Percentiles rank a stretch among this genome's conserved stretches.
These are phyloP conservation scores for Clarias pachynema DNA, from an alignment of 2,797 vertebrate species.

Conservation along the genomic window DNA sequence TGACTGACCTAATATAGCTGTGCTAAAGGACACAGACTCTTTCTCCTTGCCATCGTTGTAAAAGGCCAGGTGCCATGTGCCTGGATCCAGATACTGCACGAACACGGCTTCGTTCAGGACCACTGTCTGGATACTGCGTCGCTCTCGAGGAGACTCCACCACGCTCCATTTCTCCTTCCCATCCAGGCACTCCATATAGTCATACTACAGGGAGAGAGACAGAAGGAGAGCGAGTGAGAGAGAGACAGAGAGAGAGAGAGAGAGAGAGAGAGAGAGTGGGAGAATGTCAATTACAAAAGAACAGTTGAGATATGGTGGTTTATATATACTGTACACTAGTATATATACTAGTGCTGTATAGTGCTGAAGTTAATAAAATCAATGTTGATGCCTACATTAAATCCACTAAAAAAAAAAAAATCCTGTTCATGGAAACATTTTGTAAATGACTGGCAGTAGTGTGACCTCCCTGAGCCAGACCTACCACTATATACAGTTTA, in stretches of 20 bases:
- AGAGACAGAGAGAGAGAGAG: constrained; percentile 19
- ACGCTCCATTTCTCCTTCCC: constrained; percentile 99
- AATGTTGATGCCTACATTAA: background rate
- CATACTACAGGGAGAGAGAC: constrained; percentile 78
- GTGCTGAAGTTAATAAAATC: background rate
- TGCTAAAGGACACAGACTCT: constrained; percentile 93
- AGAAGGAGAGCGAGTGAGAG: constrained; percentile 19
- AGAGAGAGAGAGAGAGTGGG: constrained; percentile 7
- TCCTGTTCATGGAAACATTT: background rate
- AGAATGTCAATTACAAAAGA: background rate
- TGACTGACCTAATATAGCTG: constrained; percentile 87
- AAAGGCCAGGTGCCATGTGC: constrained; percentile 96
- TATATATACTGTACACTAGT: too few species aligned
- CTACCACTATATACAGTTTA: background rate
- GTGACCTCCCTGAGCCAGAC: background rate
- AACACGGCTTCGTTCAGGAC: constrained; percentile 97
- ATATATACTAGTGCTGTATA: background rate
- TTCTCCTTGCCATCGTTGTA: constrained; percentile 97
- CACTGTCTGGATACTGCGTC: constrained; percentile 93
- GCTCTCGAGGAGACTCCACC: constrained; percentile 90
- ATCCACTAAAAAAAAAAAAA: too few species aligned
- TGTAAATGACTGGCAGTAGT: background rate
- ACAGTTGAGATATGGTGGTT: background rate
- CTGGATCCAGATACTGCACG: constrained; percentile 93
- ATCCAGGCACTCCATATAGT: constrained; percentile 97